Evolutionary conservation across 2,797 vertebrate species (phyloP), one percentile per base, ranked within the genome.

Genomic region (Diplodus puntazzo): DNA sequence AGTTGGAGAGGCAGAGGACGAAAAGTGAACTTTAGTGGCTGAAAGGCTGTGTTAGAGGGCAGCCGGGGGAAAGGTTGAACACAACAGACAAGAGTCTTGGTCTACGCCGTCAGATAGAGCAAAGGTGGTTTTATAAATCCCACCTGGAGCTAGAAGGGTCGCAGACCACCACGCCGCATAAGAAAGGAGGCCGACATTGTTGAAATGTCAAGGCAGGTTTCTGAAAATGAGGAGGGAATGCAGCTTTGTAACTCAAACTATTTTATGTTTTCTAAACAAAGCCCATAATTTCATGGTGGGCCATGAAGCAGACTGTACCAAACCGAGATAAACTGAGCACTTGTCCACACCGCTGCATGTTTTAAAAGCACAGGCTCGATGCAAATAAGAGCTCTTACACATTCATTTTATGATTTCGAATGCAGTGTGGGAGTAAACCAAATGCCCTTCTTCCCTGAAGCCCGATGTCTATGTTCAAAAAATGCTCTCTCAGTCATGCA

Each of bases 381-480:
- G 85, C 67, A 77, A 88, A 82, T 55, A 62, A 78, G 63, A 81
- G 86, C 87, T 77, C 83, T 80, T 46, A 43, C 68, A 74, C 55
- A 21, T 43, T 82, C 27, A 27, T 77, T 87, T 85, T 39, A 69
- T 61, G 62, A 80, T 82, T 83, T 57, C 17, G 5, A 88, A 85
- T 65, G 75, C 75, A 60, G 88, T 66, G 89, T 87, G 83, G 90
- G 89, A 80, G 88, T 79, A 48, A 68, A 85, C 64, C 55, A 71
- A 80, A 88, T 75, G 77, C 49, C 73, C 78, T 55, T 59, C 59
- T 80, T 86, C 69, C 77, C 75, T 30, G 50, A 79, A 77, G 78
- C 78, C 65, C 16, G 8, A 34, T 7, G 80, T 75, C 70, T 70
- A 3, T 84, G 67, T 66, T 83, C 64, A 75, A 45, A 75, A 81